Base-by-base conservation (phyloP, 2,797 vertebrate genomes). In the Lutjanus campechanus region DNA sequence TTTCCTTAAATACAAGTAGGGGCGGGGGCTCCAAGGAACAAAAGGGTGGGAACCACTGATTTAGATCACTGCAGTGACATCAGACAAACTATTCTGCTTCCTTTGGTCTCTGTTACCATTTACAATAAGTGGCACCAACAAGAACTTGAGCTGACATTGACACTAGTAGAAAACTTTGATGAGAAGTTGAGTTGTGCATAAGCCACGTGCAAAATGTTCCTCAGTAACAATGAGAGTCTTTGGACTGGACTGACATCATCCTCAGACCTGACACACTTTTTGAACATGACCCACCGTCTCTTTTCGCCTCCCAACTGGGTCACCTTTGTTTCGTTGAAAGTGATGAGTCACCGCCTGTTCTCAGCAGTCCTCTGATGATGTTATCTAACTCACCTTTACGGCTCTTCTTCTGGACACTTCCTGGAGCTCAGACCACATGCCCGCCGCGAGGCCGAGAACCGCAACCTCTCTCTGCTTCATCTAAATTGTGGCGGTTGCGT, bases 321-420 rank as follows among this genome's bases (percentile, higher is more conserved):
- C 84, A 78, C 76, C 77, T 84, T 73, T 78, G 65, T 82, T 85
- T 81, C 8, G 17, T 55, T 58, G 67, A 81, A 70, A 85, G 80
- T 25, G 71, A 78, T 85, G 79, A 85, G 77, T 91, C 88, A 82
- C 76, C 29, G 51, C 43, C 51, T 76, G 58, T 62, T 78, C 68
- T 73, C 69, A 1, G 11, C 36, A 59, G 64, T 65, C 69, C 43
- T 84, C 76, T 54, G 67, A 56, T 78, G 69, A 84, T 76, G 36
- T 78, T 79, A 87, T 64, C 77, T 58, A 79, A 68, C 66, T 64
- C 75, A 69, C 80, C 70, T 88, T 79, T 51, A 56, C 62, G 46
- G 69, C 62, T 40, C 43, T 70, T 67, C 73, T 40, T 69, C 53
- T 29, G 63, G 47, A 46, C 46, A 46, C 53, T 61, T 22, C 29